phyloP scores from a whole-genome alignment of 2,888 invertebrate species.

The Chrysolina haemoptera region DNA sequence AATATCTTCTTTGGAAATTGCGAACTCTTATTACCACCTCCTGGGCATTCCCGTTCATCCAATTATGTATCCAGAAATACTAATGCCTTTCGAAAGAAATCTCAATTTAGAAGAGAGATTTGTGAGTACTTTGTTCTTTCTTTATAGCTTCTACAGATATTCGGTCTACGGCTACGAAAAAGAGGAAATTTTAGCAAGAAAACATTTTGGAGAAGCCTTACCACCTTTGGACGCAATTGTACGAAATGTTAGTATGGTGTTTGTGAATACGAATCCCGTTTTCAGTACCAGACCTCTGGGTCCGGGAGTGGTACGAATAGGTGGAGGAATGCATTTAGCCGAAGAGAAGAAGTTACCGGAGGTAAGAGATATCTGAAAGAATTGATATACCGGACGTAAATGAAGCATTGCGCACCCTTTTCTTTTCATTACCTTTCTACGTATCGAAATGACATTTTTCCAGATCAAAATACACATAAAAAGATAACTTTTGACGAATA shows the following conservation, averaged over 20 bases:
- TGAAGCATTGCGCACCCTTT: background rate
- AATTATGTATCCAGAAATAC: constrained; percentile 50
- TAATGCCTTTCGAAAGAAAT: constrained; percentile 42
- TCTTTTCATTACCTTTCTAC: too few relatives aligned
- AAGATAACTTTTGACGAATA: too few relatives aligned
- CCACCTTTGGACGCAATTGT: constrained; percentile 52
- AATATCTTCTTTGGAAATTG: constrained; percentile 49
- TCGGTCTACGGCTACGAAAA: constrained; percentile 38
- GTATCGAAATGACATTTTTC: background rate
- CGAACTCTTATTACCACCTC: constrained; percentile 40
- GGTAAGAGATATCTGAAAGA: constrained; percentile 32
- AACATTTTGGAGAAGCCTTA: constrained; percentile 52
- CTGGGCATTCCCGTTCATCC: constrained; percentile 53
- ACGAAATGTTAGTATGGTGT: constrained; percentile 64
- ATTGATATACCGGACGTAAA: background rate
- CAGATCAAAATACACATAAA: too few relatives aligned
- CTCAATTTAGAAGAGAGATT: constrained; percentile 65
- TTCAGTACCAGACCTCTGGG: constrained; percentile 66
- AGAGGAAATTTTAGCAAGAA: constrained; percentile 42
- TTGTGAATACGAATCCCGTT: constrained; percentile 67
- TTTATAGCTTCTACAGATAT: constrained; percentile 24
- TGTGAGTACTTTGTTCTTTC: constrained; percentile 45
- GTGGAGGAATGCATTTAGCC: constrained; percentile 68
- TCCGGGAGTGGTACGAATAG: constrained; percentile 67
- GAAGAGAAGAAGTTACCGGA: constrained; percentile 65